Base-by-base conservation (phyloP, 2,797 vertebrate genomes). In the Aselliscus stoliczkanus region DNA sequence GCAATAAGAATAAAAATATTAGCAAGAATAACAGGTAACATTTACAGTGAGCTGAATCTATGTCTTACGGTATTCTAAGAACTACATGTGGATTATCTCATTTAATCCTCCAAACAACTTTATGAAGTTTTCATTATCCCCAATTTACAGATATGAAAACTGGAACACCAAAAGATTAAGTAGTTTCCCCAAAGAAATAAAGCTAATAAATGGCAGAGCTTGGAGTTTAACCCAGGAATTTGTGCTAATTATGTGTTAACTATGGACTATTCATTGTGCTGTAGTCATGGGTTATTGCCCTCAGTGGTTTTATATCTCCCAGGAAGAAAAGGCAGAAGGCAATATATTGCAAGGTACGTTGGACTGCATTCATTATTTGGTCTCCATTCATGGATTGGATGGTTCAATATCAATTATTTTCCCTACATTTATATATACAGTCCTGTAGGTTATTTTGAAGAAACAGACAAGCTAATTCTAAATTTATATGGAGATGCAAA, bases 381-480 rank as follows among this genome's bases (percentile, higher is more conserved):
- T 75, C 82, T 94, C 15, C 7, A 56, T 75, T 86, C 54, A 3
- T 81, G 54, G 23, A 72, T 25, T 50, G 47, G 8, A 34, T 56
- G 23, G 64, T 79, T 86, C 31, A 31, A 52, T 81, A 65, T 64
- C 60, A 12, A 12, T 37, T 87, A 34, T 72, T 86, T 94, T 50
- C 11, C 29, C 69, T 52, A n/a, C 14, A 44, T 62, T 79, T 34
- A 50, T 44, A 20, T 73, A 42, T 34, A 72, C 60, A 62, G 12
- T 86, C 11, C 11, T 72, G 5, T 67, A 85, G n/a, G 5, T 47
- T 85, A 85, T 81, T 95, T 91, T 95, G n/a, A 91, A 93, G 62
- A 65, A 81, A 82, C n/a, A 87, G 44, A 64, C 6, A 92, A 39
- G 47, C 7, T 93, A 50, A 56, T 88, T 88, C n/a, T 64, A 77